Evolutionary conservation across 2,113 vertebrate species (phyloP), one percentile per base, ranked within the genome.

Genomic region (Pantherophis guttatus): DNA sequence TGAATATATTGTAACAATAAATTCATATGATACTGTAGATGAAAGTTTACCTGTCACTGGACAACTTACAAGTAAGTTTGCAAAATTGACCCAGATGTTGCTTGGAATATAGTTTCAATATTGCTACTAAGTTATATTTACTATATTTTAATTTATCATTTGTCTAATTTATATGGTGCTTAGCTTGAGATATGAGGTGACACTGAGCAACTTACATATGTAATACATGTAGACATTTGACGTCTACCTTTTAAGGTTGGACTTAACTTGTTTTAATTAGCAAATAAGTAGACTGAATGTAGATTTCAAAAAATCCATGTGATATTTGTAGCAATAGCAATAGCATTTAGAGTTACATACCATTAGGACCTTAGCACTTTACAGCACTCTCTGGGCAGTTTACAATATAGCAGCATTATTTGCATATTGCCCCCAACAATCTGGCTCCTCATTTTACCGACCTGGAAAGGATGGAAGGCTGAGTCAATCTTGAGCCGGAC

Each of bases 21-120:
- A 95, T 91, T 98, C 99, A 48, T 99, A 98, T 95, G 86, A 97
- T 21, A 97, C 98, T 91, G 96, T 96, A 59, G 97, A 98, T 94
- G 98, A 99, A 97, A 99, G 99, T 97, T 93, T 98, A 86, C 98
- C 99, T 92, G 97, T 99, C 94, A 98, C 98, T 94, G 99, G 99
- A 81, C 98, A 98, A 95, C 96, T 99, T 94, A 99, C 98, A 97
- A 98, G 99, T 99, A 98, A 99, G 99, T 97, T 91, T 7, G 88
- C 57, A 53, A 89, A 62, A 59, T 75, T 57, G 58, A 13, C 53
- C 50, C 86, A 86, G 21, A 57, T 70, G 91, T 95, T 62, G 87
- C 4, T 87, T 87, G 29, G 75, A n/a, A 70, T 81, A 24, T 33
- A 26, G 53, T 81, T 44, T 44, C 17, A 81, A 44, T 44, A 70